phyloP scores from a whole-genome alignment of 2,888 invertebrate genomes.

The Ectemnius continuus region DNA sequence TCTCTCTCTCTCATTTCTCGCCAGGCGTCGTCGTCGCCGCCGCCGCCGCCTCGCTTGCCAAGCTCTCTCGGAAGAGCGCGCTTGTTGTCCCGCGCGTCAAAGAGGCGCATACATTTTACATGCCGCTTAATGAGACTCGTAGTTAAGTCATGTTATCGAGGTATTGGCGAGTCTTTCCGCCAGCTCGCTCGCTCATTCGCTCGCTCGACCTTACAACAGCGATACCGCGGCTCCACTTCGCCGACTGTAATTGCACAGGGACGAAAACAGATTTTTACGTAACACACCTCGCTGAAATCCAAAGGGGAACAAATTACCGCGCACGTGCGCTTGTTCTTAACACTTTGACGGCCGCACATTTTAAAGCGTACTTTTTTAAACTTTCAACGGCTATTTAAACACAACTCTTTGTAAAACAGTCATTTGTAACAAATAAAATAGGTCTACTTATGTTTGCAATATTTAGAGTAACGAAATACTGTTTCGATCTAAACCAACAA shows the following conservation, averaged over 20 bases:
- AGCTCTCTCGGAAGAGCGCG: too few species aligned
- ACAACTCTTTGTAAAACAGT: too few species aligned
- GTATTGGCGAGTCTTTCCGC: neutral
- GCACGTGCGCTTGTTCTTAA: slow-evolving; percentile 3
- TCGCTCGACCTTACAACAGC: neutral
- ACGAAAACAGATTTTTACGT: slow-evolving; percentile 1
- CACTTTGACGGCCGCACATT: too few species aligned
- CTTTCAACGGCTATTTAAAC: too few species aligned
- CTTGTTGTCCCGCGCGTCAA: neutral
- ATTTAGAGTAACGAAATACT: too few species aligned
- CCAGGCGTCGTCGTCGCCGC: too few species aligned
- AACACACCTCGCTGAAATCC: neutral
- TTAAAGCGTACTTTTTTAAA: too few species aligned
- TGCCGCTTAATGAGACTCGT: neutral
- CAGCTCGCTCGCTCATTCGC: too few species aligned
- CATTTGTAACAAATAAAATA: too few species aligned
- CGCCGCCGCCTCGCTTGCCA: too few species aligned
- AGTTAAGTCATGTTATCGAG: slow-evolving; percentile 3
- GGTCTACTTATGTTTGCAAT: too few species aligned
- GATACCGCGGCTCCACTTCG: neutral
- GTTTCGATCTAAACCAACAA: too few species aligned
- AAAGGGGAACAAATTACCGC: neutral
- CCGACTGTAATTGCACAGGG: neutral
- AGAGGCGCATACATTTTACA: slow-evolving; percentile 2
- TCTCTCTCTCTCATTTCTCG: neutral